Percentiles rank a stretch among this genome's conserved stretches.
Conservation (phyloP, 2,888 invertebrate genomes). For the Scaptomyza tumidula region DNA sequence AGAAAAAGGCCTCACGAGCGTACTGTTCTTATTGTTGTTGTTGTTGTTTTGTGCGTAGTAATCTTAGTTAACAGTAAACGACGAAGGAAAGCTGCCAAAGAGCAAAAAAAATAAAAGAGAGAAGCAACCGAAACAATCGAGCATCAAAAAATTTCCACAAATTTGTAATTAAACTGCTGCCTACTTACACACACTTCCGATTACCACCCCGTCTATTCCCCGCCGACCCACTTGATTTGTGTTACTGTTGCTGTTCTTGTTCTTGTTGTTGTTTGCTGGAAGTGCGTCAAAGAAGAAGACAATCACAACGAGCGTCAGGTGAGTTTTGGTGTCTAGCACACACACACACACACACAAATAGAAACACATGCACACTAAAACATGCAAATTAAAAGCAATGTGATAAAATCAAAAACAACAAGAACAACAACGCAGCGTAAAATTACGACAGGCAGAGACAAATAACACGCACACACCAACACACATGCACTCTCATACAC, state of each 20-base stretch:
- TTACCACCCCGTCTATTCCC: conserved; percentile 33
- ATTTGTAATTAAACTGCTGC: conserved; percentile 47
- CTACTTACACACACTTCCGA: conserved; percentile 1
- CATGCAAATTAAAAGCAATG: conserved; percentile 33
- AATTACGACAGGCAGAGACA: conserved; percentile 28
- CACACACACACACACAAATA: conserved; percentile 29
- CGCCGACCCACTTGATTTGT: conserved; percentile 45
- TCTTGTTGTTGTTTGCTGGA: conserved; percentile 26
- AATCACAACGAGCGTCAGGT: conserved; percentile 67
- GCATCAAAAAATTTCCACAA: conserved; percentile 35
- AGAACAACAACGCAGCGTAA: conserved; percentile 22
- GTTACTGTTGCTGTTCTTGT: conserved; percentile 35
- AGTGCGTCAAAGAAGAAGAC: conserved; percentile 35
- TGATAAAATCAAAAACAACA: conserved; percentile 48
- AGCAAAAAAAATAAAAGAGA: not conserved
- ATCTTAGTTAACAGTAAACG: conserved; percentile 19
- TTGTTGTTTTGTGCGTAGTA: conserved; percentile 45
- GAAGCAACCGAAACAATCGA: conserved; percentile 24
- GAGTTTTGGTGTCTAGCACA: conserved; percentile 63
- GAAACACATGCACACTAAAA: conserved; percentile 26
- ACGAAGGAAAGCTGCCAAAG: conserved; percentile 33
- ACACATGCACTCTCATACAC: conserved; percentile 23
- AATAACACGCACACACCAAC: conserved; percentile 9
- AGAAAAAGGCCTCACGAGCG: conserved; percentile 51
- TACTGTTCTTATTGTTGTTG: conserved; percentile 50